A percentile compares a stretch with the other conserved stretches of the same genome.
phyloP scores from a whole-genome alignment of 2,797 vertebrate genomes.

The Varecia variegata region DNA sequence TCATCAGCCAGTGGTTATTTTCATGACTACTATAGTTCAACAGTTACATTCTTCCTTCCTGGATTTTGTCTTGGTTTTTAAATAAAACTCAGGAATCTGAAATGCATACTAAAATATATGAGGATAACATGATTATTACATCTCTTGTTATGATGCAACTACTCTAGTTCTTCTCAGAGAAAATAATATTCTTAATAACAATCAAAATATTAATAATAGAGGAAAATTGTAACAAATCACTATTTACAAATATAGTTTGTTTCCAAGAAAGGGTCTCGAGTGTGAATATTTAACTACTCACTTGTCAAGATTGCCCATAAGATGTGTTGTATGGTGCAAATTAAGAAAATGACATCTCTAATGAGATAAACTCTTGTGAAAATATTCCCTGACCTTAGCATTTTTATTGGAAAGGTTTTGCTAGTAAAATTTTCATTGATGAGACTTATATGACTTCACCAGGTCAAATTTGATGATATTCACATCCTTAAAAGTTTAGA shows the following conservation, averaged over 20 bases:
- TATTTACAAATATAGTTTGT: not conserved
- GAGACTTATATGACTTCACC: conserved; percentile 59
- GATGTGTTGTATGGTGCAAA: not conserved
- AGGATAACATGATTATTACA: not conserved
- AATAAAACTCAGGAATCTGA: not conserved
- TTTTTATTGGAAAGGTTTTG: not conserved
- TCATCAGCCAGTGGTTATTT: not conserved
- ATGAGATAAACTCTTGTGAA: conserved; percentile 32
- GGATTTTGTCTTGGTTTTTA: conserved; percentile 31
- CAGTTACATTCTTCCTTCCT: not conserved
- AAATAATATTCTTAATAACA: not conserved
- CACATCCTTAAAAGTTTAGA: conserved; percentile 58
- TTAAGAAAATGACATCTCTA: not conserved
- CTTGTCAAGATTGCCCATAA: not conserved
- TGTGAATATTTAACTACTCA: conserved; percentile 6
- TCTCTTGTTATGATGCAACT: not conserved
- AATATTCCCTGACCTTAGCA: not conserved
- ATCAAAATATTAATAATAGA: not conserved
- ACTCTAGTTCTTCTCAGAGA: not conserved
- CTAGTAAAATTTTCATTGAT: conserved; percentile 48
- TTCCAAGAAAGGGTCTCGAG: not conserved
- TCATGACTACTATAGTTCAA: not conserved
- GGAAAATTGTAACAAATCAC: not conserved
- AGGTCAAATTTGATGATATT: conserved; percentile 62
- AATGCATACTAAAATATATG: not conserved